Conservation (phyloP, 2,113 vertebrate genomes). For the Colistium nudipinnis region DNA sequence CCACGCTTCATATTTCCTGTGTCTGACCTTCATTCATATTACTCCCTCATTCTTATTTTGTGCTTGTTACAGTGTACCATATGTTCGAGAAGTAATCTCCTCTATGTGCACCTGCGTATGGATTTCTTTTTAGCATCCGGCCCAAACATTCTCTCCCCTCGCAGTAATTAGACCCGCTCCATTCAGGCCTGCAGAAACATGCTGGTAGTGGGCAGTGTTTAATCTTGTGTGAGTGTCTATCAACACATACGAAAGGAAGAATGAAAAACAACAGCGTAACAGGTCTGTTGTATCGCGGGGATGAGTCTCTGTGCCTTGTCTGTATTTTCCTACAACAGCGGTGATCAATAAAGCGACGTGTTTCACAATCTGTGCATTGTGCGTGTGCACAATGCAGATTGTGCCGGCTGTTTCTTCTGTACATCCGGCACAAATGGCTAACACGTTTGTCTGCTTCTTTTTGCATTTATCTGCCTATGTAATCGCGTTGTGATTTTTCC, state of each 20-base stretch:
- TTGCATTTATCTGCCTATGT: slow-evolving; percentile 30
- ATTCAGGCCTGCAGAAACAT: slow-evolving; percentile 65
- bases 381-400: slow-evolving; percentile 9
- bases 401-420: slow-evolving; percentile 36
- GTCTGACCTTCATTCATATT: slow-evolving; percentile 61
- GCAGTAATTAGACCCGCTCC: slow-evolving; percentile 76
- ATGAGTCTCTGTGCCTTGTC: slow-evolving; percentile 40
- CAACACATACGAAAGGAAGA: slow-evolving; percentile 64
- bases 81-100: slow-evolving; percentile 56
- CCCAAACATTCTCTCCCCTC: slow-evolving; percentile 54
- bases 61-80: slow-evolving; percentile 63
- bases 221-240: slow-evolving; percentile 71
- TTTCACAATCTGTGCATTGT: slow-evolving; percentile 8
- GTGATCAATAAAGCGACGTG: slow-evolving; percentile 31
- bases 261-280: slow-evolving; percentile 58
- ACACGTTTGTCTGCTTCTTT: slow-evolving; percentile 13
- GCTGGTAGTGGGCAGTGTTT: slow-evolving; percentile 72
- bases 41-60: slow-evolving; percentile 63
- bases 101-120: slow-evolving; percentile 53
- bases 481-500: slow-evolving; percentile 45
- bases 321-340: slow-evolving; percentile 27
- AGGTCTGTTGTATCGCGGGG: slow-evolving; percentile 36
- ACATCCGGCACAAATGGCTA: slow-evolving; percentile 13
- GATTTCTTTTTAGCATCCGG: slow-evolving; percentile 62
- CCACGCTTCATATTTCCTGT: slow-evolving; percentile 57